phyloP scores from a whole-genome alignment of 2,797 vertebrate species.

The Fistularia commersonii region DNA sequence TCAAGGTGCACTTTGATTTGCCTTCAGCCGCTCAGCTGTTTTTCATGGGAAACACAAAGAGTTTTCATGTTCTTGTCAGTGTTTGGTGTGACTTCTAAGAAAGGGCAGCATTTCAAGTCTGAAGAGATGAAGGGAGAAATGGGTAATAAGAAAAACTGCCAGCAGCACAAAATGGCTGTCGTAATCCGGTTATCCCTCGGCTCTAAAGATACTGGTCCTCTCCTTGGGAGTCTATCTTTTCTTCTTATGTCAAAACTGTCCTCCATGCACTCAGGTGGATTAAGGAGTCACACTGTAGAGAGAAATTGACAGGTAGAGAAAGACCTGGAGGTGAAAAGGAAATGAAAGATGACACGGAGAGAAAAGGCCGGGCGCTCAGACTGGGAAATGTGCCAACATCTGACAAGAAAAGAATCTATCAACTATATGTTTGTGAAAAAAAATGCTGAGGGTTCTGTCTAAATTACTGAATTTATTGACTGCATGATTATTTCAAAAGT shows the following conservation, averaged over 20 bases:
- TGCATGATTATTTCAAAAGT: background rate
- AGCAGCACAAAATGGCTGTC: conserved; percentile 64
- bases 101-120: conserved; percentile 42
- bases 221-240: conserved; percentile 68
- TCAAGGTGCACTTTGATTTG: background rate
- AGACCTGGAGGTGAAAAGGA: conserved; percentile 58
- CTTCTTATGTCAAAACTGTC: conserved; percentile 76
- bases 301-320: conserved; percentile 68
- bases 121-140: conserved; percentile 4
- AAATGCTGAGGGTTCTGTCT: conserved; percentile 11
- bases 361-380: conserved; percentile 15
- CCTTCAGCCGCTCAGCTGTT: conserved; percentile 18
- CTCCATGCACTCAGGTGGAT: conserved; percentile 76
- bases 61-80: conserved; percentile 39
- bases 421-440: conserved; percentile 4
- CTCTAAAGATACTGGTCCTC: conserved; percentile 67
- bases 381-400: conserved; percentile 14
- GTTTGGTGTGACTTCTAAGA: conserved; percentile 58
- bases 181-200: conserved; percentile 71
- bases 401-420: conserved; percentile 35
- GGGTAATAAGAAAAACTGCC: conserved; percentile 71
- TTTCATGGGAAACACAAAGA: conserved; percentile 5
- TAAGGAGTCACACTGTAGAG: conserved; percentile 64
- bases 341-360: conserved; percentile 56
- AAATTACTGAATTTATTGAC: conserved; percentile 24